phyloP scores from a whole-genome alignment of 2,113 vertebrate genomes.

The Dolichotis patagonum region DNA sequence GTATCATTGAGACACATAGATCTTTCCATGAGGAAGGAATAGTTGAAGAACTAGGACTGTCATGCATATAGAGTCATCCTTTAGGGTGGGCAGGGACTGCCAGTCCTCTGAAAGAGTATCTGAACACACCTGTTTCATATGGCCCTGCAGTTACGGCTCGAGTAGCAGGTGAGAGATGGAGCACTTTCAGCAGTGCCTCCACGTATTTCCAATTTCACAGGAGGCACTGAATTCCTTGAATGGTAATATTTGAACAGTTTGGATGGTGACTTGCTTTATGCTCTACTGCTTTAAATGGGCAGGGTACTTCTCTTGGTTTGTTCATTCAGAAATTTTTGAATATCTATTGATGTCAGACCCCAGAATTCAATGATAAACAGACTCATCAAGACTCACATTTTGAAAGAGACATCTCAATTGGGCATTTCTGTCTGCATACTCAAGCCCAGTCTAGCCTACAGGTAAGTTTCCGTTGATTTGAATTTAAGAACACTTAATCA shows the following conservation, averaged over 20 bases:
- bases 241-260: constrained; percentile 13
- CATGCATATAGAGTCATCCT: not conserved
- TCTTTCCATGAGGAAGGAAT: not conserved
- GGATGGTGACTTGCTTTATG: not conserved
- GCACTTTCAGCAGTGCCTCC: not conserved
- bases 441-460: not conserved
- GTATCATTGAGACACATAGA: not conserved
- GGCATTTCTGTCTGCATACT: not conserved
- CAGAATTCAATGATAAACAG: not conserved
- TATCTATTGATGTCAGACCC: not conserved
- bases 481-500: constrained; percentile 7
- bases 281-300: not conserved
- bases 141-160: not conserved
- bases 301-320: not conserved
- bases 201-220: not conserved
- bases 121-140: not conserved
- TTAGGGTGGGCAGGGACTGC: not conserved
- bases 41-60: constrained; percentile 2
- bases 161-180: not conserved
- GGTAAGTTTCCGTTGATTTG: constrained; percentile 1
- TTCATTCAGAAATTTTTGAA: constrained; percentile 16
- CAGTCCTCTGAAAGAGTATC: not conserved
- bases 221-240: not conserved
- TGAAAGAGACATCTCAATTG: not conserved
- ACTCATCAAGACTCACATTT: not conserved